Evolutionary conservation across 2,888 invertebrate genomes (phyloP).

Genomic region (Neoascia interrupta): DNA sequence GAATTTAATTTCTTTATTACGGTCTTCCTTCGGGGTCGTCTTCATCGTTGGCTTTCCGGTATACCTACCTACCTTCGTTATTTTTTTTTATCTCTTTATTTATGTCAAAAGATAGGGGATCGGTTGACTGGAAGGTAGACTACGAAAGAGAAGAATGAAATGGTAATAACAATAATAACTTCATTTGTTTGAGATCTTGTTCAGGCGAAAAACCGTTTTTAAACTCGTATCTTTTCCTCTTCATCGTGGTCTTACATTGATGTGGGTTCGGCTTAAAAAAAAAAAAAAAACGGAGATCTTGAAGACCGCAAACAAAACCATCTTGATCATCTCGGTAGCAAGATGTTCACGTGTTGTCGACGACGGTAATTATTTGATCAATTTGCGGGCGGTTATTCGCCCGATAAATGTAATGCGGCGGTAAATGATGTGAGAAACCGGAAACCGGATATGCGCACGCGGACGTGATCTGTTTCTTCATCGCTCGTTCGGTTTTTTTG

Average conservation of each 20-base stretch:
- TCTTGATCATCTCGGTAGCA: constrained; percentile 47
- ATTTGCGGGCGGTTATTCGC: constrained; percentile 57
- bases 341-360: constrained; percentile 53
- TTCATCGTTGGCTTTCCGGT: constrained; percentile 47
- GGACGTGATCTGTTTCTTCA: constrained; percentile 13
- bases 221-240: constrained; percentile 6
- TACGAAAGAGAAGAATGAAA: constrained; percentile 46
- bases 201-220: constrained; percentile 28
- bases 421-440: constrained; percentile 61
- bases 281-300: constrained; percentile 4
- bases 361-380: constrained; percentile 62
- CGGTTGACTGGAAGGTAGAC: constrained; percentile 39
- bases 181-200: constrained; percentile 43
- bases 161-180: constrained; percentile 66
- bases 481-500: constrained; percentile 16
- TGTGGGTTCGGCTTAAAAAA: constrained; percentile 41
- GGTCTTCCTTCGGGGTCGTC: constrained; percentile 24
- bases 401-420: constrained; percentile 49
- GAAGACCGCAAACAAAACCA: constrained; percentile 34
- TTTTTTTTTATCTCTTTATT: constrained; percentile 45
- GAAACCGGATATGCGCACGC: constrained; percentile 58
- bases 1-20: constrained; percentile 55
- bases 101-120: constrained; percentile 61
- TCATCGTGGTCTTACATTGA: constrained; percentile 2
- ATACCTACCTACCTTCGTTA: too few relatives aligned